Evolutionary conservation across 2,113 vertebrate genomes (phyloP).

Genomic region (Scartelaos histophorus): DNA sequence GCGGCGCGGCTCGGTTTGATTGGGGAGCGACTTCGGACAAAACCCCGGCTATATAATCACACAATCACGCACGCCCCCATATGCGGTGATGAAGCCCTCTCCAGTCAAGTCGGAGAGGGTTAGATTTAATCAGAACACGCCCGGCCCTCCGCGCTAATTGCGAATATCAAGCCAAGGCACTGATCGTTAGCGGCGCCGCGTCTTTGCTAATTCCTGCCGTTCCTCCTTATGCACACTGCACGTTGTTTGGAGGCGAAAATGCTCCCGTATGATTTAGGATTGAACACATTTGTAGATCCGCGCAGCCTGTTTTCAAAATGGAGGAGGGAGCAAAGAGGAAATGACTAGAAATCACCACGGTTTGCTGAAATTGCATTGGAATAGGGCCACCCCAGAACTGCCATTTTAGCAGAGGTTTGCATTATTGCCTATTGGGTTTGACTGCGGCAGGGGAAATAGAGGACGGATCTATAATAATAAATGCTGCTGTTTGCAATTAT

Average conservation of each 20-base stretch:
- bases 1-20: constrained; percentile 47
- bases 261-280: constrained; percentile 21
- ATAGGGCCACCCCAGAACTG: neutral
- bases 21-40: constrained; percentile 55
- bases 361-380: neutral
- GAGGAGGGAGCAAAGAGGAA: neutral
- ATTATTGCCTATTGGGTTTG: neutral
- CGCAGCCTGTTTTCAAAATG: constrained; percentile 11
- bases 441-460: neutral
- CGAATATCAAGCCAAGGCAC: constrained; percentile 60
- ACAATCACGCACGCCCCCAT: constrained; percentile 70
- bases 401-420: neutral
- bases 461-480: neutral
- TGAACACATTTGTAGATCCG: constrained; percentile 1
- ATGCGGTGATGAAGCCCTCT: constrained; percentile 71
- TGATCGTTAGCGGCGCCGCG: constrained; percentile 50
- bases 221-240: neutral
- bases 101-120: constrained; percentile 53
- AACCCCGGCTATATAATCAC: constrained; percentile 68
- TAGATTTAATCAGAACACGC: constrained; percentile 70
- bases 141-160: constrained; percentile 63
- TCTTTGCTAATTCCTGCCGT: constrained; percentile 21
- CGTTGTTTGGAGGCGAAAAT: constrained; percentile 12
- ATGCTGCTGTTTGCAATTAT: neutral
- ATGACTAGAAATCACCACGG: neutral